Evolutionary conservation across 1,140 invertebrate species (phyloP).

Genomic region (Dreissena rostriformis): DNA sequence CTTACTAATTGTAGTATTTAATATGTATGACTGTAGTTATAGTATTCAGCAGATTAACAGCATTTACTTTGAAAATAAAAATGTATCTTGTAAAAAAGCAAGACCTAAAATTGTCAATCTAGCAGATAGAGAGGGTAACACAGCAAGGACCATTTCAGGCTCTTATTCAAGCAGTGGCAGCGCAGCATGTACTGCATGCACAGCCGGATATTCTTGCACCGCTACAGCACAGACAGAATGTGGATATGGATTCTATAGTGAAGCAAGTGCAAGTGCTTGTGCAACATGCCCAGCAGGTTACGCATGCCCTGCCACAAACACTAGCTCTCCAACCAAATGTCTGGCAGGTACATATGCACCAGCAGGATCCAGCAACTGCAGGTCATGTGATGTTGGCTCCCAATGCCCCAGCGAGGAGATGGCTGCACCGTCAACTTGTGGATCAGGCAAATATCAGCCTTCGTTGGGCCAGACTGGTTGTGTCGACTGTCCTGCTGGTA

Average conservation of each 20-base stretch:
- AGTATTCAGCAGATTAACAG: too few species aligned
- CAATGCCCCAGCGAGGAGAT: too few species aligned
- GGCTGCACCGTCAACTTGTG: too few species aligned
- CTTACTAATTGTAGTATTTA: too few species aligned
- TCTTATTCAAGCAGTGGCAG: constrained; percentile 65
- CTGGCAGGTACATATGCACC: constrained; percentile 58
- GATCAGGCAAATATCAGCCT: constrained; percentile 42
- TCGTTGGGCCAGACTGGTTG: constrained; percentile 47
- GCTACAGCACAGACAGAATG: constrained; percentile 65
- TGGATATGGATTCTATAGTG: constrained; percentile 43
- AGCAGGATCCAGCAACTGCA: constrained; percentile 50
- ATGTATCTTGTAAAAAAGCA: too few species aligned
- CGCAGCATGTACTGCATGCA: constrained; percentile 66
- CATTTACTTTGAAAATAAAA: too few species aligned
- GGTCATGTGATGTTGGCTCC: constrained; percentile 9
- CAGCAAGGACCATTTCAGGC: constrained; percentile 67
- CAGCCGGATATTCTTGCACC: constrained; percentile 72
- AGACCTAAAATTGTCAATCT: too few species aligned
- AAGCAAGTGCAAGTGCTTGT: constrained; percentile 20
- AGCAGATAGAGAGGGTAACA: neutral
- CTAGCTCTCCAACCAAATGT: constrained; percentile 47
- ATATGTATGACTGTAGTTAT: too few species aligned
- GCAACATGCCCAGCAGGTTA: constrained; percentile 41
- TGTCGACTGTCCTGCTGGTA: constrained; percentile 58
- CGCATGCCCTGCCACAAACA: too few species aligned